Conservation (phyloP, 2,113 vertebrate species). For the Antechinus stuartii region DNA sequence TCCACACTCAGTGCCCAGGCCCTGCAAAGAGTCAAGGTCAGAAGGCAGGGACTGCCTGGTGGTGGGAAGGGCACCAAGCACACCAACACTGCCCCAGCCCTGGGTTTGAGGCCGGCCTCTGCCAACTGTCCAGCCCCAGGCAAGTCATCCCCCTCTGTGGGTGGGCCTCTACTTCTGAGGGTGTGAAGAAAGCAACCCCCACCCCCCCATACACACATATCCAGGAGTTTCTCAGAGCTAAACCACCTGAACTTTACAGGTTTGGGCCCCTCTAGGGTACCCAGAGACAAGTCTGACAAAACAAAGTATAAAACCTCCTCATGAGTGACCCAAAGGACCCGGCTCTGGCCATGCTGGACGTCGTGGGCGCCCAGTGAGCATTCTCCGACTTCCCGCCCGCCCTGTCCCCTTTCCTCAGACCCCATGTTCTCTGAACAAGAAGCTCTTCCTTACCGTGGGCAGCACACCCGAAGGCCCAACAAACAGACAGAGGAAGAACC, state of each 20-base stretch:
- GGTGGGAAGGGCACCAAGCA: not conserved
- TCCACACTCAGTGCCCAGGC: slow-evolving; percentile 85
- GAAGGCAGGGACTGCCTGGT: not conserved
- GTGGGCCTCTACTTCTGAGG: no score
- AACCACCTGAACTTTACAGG: not conserved
- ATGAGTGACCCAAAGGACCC: not conserved
- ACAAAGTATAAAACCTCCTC: not conserved
- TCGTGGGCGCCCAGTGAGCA: not conserved
- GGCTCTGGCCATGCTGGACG: not conserved
- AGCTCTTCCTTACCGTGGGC: slow-evolving; percentile 90
- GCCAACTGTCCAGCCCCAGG: no score
- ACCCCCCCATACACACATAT: not conserved
- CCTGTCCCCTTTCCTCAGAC: not conserved
- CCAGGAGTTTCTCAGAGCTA: no score
- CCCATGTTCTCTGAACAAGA: not conserved
- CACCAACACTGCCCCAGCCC: not conserved
- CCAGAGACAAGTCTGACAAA: not conserved
- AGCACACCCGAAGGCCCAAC: slow-evolving; percentile 88
- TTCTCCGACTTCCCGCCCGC: not conserved
- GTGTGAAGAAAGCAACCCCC: no score
- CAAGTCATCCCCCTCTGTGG: no score
- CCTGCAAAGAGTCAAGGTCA: slow-evolving; percentile 82
- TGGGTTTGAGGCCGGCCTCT: not conserved
- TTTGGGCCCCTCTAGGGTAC: not conserved
- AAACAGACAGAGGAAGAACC: slow-evolving; percentile 98